Evolutionary conservation across 2,797 vertebrate species (phyloP).

Genomic region (Paramormyrops hopkinsi): DNA sequence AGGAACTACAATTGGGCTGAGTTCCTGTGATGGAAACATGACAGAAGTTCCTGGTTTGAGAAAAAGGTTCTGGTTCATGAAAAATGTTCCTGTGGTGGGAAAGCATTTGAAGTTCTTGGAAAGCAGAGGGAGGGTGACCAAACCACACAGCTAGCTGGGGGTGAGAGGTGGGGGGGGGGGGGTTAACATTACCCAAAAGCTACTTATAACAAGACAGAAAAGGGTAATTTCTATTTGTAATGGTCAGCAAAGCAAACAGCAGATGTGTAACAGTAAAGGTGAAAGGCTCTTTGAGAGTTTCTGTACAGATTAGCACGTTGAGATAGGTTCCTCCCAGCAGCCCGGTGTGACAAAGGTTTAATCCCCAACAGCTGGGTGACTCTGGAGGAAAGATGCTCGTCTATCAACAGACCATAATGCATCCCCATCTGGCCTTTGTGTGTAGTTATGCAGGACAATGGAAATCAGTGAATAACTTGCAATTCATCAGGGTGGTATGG

Average conservation of each 20-base stretch:
- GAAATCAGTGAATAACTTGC: not conserved
- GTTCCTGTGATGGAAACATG: not conserved
- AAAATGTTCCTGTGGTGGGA: not conserved
- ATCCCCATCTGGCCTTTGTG: not conserved
- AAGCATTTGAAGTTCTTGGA: not conserved
- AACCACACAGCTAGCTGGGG: not conserved
- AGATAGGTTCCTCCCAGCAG: slow-evolving; percentile 41
- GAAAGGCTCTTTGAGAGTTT: slow-evolving; percentile 53
- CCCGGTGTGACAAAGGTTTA: slow-evolving; percentile 44
- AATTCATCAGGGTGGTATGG: not conserved
- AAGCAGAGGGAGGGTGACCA: not conserved
- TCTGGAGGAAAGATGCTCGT: not conserved
- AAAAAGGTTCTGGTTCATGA: not conserved
- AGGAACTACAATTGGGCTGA: not conserved
- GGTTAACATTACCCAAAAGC: slow-evolving; percentile 61
- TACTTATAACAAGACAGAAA: not conserved
- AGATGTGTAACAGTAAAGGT: slow-evolving; percentile 55
- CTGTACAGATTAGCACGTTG: slow-evolving; percentile 57
- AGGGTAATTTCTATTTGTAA: slow-evolving; percentile 63
- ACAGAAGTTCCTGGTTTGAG: not conserved
- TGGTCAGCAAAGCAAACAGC: slow-evolving; percentile 56
- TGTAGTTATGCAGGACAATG: not conserved
- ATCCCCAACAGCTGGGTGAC: slow-evolving; percentile 65
- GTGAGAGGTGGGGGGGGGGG: slow-evolving; percentile 24
- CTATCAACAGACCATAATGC: not conserved